Conservation (phyloP, 2,113 vertebrate genomes). For the Felis chaus region DNA sequence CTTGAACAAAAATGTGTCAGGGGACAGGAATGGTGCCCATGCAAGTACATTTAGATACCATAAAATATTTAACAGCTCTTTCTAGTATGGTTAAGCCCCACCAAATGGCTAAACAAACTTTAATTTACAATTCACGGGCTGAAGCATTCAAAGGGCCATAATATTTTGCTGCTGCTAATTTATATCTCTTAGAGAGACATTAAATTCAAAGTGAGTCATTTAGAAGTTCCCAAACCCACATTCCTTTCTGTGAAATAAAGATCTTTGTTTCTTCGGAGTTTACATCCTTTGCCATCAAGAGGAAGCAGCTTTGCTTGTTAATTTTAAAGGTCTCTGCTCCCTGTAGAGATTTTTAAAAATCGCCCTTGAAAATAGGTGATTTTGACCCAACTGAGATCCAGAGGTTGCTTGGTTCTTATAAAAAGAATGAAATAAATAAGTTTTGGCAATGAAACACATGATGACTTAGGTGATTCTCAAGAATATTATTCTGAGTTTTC, state of each 20-base stretch:
- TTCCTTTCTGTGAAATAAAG: conserved; percentile 20
- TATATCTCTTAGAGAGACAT: conserved; percentile 54
- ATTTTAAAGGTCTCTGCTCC: background rate
- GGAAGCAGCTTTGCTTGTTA: background rate
- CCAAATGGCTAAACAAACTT: conserved; percentile 51
- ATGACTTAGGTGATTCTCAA: background rate
- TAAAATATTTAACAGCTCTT: conserved; percentile 63
- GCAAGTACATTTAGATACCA: conserved; percentile 53
- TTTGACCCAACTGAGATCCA: background rate
- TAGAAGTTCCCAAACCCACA: conserved; percentile 45
- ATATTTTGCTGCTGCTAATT: conserved; percentile 49
- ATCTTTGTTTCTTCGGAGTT: background rate
- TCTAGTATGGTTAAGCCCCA: conserved; percentile 3
- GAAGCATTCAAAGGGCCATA: background rate
- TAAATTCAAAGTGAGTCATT: background rate
- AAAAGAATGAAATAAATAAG: background rate
- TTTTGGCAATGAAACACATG: background rate
- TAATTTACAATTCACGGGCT: conserved; percentile 43
- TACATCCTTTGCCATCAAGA: background rate
- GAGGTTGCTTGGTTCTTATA: background rate
- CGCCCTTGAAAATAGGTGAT: background rate
- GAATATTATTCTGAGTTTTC: background rate
- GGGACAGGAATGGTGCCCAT: conserved; percentile 43
- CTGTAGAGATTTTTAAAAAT: background rate
- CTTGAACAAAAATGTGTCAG: conserved; percentile 51